A percentile compares a stretch with the other conserved stretches of the same genome.
Evolutionary conservation across 2,113 vertebrate species (phyloP).

Genomic region (Illadopsis cleaveri): DNA sequence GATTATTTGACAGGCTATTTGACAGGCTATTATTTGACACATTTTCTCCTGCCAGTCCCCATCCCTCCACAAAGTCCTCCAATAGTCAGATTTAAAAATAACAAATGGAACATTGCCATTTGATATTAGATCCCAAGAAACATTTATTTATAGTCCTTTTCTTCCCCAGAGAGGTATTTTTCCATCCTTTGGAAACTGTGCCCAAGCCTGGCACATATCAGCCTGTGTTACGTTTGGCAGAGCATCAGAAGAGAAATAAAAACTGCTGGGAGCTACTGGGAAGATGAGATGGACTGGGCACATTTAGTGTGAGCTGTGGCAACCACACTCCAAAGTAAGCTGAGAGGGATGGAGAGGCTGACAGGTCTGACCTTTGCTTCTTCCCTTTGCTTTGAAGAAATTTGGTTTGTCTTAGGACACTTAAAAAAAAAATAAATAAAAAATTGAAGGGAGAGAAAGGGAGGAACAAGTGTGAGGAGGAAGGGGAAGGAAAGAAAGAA

Average conservation of each 20-base stretch:
- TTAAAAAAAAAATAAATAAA: too few species aligned
- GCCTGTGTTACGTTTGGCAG: neutral
- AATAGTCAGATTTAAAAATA: slow-evolving; percentile 4
- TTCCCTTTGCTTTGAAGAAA: neutral
- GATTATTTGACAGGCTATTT: neutral
- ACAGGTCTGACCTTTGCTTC: neutral
- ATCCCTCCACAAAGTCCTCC: neutral
- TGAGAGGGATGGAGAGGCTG: neutral
- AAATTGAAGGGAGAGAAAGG: neutral
- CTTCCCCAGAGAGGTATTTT: neutral
- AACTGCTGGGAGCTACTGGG: neutral
- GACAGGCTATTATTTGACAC: neutral
- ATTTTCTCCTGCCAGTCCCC: neutral
- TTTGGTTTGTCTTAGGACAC: neutral
- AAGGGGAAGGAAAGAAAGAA: neutral
- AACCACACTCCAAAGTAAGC: neutral
- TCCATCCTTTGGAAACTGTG: neutral
- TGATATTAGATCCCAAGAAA: neutral
- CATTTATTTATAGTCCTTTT: neutral
- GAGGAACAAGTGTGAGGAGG: neutral
- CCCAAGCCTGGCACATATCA: fast-evolving
- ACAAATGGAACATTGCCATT: neutral
- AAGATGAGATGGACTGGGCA: neutral
- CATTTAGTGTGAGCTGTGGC: neutral
- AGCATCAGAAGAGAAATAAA: neutral